Base-by-base conservation (phyloP, 2,113 vertebrate species). In the Tenrec ecaudatus region DNA sequence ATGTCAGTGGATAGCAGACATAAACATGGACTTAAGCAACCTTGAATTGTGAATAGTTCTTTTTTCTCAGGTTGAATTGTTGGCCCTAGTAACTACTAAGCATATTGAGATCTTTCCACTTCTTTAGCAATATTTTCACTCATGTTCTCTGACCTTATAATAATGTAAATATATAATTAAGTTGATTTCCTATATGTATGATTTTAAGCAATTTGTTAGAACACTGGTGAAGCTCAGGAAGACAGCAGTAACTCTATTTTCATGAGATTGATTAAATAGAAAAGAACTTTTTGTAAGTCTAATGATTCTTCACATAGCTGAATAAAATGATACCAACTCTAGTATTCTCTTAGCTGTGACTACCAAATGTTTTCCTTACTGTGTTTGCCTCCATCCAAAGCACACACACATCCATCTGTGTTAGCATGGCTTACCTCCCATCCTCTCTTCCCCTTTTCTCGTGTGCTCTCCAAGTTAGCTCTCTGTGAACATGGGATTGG, bases 341-440 rank as follows among this genome's bases (percentile, higher is more conserved):
- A 73, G 6, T 89, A 31, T 92, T 84, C 78, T 93, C 77, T 80
- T 85, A 94, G 64, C 91, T 81, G 75, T 86, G 82, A 85, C 66
- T 87, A 84, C 80, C 73, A 95, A 84, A 90, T 94, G 57, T 76
- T 95, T 25, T 79, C 10, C 68, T 84, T 60, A 62, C 57, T 83
- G 78, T 60, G 40, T 92, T 93, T 78, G 31, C 31, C 36, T 23
- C 6, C 29, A 78, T 68, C 66, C 71, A 53, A 29, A 90, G 19
- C 31, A n/a, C 3, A 80, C 40, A 85, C 31, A 60, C 53, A 62
- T 90, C 68, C 57, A 91, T 91, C 66, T 82, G 43, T 66, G 36
- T 83, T 57, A 77, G 25, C 9, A 8, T 14, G 3, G 7, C 14
- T 68, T 73, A 4, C 68, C 31, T 78, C 83, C 69, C 47, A 53